phyloP scores from a whole-genome alignment of 2,113 vertebrate genomes.

The Alouatta palliata region DNA sequence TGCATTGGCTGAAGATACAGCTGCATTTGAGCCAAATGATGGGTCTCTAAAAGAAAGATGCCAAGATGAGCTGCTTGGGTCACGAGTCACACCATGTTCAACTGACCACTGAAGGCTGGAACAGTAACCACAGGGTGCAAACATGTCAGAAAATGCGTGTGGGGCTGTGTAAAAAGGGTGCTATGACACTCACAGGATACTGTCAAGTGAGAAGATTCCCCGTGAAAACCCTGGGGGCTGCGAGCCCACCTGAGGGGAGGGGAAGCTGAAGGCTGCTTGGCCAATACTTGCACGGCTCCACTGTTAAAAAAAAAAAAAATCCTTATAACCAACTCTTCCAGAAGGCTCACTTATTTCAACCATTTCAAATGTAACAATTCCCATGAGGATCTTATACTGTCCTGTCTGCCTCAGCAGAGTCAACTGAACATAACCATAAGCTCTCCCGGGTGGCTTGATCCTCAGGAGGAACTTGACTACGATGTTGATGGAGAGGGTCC shows the following conservation, averaged over 20 bases:
- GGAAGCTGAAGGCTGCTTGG: not conserved
- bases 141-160: not conserved
- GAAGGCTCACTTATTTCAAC: not conserved
- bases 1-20: not conserved
- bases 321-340: not conserved
- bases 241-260: too few species aligned
- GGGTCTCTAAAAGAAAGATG: not conserved
- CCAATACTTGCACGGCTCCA: not conserved
- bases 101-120: not conserved
- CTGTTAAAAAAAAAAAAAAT: not conserved
- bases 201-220: not conserved
- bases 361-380: not conserved
- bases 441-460: not conserved
- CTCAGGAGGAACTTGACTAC: not conserved
- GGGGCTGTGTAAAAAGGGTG: not conserved
- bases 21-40: not conserved
- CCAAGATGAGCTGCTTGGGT: not conserved
- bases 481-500: not conserved
- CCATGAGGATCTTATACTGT: not conserved
- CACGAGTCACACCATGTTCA: not conserved
- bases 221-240: not conserved
- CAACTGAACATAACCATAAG: not conserved
- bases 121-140: too few species aligned
- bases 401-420: not conserved
- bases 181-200: not conserved